Percentiles rank a stretch among this genome's conserved stretches.
Evolutionary conservation across 1,140 invertebrate genomes (phyloP).

Genomic region (Calephelis virginiensis): DNA sequence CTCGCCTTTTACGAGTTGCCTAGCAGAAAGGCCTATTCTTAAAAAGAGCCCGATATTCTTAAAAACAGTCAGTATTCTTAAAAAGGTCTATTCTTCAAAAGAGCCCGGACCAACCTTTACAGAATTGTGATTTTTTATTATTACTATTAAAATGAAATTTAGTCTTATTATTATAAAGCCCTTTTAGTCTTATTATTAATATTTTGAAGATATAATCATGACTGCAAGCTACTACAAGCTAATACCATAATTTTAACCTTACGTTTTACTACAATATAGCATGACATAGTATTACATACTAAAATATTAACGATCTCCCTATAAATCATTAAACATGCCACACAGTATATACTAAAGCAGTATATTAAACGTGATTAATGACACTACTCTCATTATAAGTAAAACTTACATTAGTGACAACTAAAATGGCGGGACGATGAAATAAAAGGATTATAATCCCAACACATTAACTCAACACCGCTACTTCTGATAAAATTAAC

Average conservation of each 20-base stretch:
- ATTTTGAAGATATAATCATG: too few relatives aligned
- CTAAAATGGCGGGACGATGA: not conserved
- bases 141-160: too few relatives aligned
- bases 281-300: not conserved
- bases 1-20: too few relatives aligned
- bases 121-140: too few relatives aligned
- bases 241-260: not conserved
- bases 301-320: not conserved
- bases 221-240: too few relatives aligned
- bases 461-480: conserved; percentile 2
- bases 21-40: too few relatives aligned
- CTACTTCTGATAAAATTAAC: not conserved
- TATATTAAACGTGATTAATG: conserved; percentile 10
- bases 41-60: too few relatives aligned
- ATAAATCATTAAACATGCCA: conserved; percentile 1
- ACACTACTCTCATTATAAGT: not conserved
- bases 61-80: too few relatives aligned
- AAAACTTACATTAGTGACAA: conserved; percentile 3
- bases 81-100: too few relatives aligned
- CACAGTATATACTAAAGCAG: not conserved
- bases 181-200: too few relatives aligned
- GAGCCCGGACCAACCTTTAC: too few relatives aligned
- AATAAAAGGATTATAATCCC: conserved; percentile 5
- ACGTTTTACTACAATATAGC: not conserved
- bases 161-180: too few relatives aligned